These are phyloP conservation scores for Pterocles orientalis DNA, from an alignment of 2,113 vertebrate species.

Conservation along the genomic window DNA sequence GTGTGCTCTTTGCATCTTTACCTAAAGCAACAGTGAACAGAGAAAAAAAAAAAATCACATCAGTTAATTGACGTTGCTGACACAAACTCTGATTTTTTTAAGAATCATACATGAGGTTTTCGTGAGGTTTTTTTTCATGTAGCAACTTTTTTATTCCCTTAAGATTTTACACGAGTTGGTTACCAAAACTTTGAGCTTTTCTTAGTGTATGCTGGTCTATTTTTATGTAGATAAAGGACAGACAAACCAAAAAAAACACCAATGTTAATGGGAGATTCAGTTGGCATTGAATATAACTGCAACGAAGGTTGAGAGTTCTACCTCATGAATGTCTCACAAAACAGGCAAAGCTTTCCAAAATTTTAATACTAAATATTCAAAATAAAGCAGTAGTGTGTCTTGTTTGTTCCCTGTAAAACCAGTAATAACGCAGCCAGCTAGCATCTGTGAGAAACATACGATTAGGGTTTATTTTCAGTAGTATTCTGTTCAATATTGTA, in stretches of 20 bases:
- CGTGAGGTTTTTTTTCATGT: neutral
- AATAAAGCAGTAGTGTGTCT: neutral
- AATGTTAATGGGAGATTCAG: neutral
- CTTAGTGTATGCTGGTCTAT: neutral
- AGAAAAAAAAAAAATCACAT: neutral
- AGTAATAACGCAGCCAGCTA: neutral
- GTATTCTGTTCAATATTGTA: neutral
- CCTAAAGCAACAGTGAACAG: neutral
- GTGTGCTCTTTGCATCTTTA: neutral
- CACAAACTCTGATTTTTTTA: neutral
- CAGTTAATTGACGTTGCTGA: neutral
- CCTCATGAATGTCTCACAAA: neutral
- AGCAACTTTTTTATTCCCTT: neutral
- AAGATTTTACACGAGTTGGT: neutral
- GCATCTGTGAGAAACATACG: neutral
- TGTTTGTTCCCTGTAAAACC: slow-evolving; percentile 8
- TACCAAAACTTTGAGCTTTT: neutral
- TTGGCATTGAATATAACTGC: neutral
- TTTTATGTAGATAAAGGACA: neutral
- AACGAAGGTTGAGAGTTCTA: neutral
- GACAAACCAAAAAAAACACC: neutral
- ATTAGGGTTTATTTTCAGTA: slow-evolving; percentile 7
- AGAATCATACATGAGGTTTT: neutral
- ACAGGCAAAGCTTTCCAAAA: neutral
- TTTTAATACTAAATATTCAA: slow-evolving; percentile 3